Evolutionary conservation across 2,113 vertebrate species (phyloP).

Genomic region (Ceyx melanurus): DNA sequence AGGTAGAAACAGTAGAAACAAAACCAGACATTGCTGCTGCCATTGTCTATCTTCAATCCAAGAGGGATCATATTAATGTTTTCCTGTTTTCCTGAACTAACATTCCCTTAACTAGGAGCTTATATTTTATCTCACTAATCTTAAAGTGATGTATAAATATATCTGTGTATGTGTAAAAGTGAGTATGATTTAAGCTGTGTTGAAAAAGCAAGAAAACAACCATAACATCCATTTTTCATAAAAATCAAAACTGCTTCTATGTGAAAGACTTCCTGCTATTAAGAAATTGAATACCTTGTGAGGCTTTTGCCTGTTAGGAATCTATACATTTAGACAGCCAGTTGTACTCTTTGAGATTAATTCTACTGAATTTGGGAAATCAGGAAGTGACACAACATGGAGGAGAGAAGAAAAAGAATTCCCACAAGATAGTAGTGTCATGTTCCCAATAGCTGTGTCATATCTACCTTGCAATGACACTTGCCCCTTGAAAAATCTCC

Average conservation of each 20-base stretch:
- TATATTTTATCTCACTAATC: neutral
- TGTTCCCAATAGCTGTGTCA: neutral
- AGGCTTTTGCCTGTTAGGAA: neutral
- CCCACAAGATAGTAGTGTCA: neutral
- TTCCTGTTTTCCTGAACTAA: neutral
- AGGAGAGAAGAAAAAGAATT: neutral
- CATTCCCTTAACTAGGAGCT: neutral
- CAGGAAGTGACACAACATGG: neutral
- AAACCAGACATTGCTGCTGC: neutral
- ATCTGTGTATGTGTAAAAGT: neutral
- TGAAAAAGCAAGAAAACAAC: neutral
- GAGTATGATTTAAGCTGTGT: neutral
- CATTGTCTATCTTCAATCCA: neutral
- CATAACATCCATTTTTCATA: neutral
- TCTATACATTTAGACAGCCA: fast-evolving
- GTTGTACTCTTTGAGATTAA: neutral
- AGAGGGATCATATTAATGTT: neutral
- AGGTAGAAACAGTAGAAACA: neutral
- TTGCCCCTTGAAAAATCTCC: neutral
- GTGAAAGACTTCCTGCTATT: neutral
- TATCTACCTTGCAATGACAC: neutral
- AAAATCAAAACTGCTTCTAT: neutral
- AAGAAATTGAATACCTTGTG: neutral
- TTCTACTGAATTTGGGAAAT: neutral
- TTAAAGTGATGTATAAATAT: neutral